Evolutionary conservation across 2,113 vertebrate species (phyloP), one percentile per base, ranked within the genome.

Genomic region (Misgurnus anguillicaudatus): DNA sequence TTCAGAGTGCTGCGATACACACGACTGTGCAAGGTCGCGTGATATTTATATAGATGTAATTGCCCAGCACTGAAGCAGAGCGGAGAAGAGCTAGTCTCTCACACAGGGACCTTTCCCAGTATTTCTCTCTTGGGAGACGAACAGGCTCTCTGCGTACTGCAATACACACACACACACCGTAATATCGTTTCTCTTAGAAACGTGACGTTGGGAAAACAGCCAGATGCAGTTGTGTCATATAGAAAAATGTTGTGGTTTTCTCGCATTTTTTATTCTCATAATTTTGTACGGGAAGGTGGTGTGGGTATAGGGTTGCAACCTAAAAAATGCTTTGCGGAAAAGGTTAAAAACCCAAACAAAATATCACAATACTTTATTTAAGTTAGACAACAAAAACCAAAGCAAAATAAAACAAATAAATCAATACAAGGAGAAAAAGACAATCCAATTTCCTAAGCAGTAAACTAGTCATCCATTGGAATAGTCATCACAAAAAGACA

Each of bases 1-100:
- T 81, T 80, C 66, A 41, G 41, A 21, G 16, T 45, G 51, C 71
- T 21, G 75, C 41, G 45, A 75, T 67, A 78, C 79, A 69, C 38
- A 10, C 51, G 58, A 65, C 55, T 81, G 68, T 47, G 38, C 38
- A 39, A 47, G 53, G 73, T 80, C 76, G 51, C 24, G 19, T 57
- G 75, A 42, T 85, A 80, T 87, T 88, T 87, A 72, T 80, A 85
- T 82, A 81, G 83, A 77, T 61, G 10, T 86, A 82, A 87, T 82
- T 81, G 71, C 67, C 78, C 62, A 71, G 75, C 69, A 76, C 83
- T 85, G 69, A 68, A 80, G 77, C 69, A 39, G 71, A 66, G 41
- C 24, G 31, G 63, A 61, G 39, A 58, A 74, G 60, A 79, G 63
- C 39, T 39, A 63, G 65, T 79, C 57, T 60, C 38, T 80, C 17